Base-by-base conservation (phyloP, 2,888 invertebrate genomes). In the Limnephilus auricula region DNA sequence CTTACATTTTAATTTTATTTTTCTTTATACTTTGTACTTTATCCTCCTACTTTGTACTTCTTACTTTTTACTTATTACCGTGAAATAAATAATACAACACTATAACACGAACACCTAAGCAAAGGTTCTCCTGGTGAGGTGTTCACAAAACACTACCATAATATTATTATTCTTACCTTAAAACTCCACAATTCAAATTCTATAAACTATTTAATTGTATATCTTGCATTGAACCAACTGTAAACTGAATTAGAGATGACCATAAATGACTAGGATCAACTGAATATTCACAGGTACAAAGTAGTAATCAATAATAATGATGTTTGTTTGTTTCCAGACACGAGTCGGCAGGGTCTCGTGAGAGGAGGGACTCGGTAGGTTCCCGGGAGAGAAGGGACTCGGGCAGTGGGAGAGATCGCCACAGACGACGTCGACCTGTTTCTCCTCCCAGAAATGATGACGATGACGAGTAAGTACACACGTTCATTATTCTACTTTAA, bases 391-490 rank as follows among this genome's bases (percentile, higher is more conserved):
- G 96, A 93, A 93, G 96, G 4, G 95, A 96, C 94, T 95, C 96
- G 0, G 96, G 96, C 93, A 95, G 96, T 94, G 95, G 96, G n/a
- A 94, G 95, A 34, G 94, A 95, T 90, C 94, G 96, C 92, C 97
- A 97, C 94, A 95, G 97, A 94, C 95, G 96, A 32, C 80, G 94
- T 94, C 94, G 94, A 92, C 94, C 65, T 65, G 93, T 93, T 96
- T 86, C 86, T 4, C 86, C 86, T 0, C 86, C 45, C 34, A 65
- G 65, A 65, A 65, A 65, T 94, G 97, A 97, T 92, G 97, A 97
- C 93, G 97, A 97, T 92, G 97, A 97, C 94, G 97, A 97, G 97
- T 97, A 94, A 96, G 97, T 95, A 84, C n/a, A 65, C 9, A 9
- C 25, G 9, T 65, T 65, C 25, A n/a, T 50, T 32, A n/a, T 79